phyloP scores from a whole-genome alignment of 2,797 vertebrate species.

The Nyctalus aviator region DNA sequence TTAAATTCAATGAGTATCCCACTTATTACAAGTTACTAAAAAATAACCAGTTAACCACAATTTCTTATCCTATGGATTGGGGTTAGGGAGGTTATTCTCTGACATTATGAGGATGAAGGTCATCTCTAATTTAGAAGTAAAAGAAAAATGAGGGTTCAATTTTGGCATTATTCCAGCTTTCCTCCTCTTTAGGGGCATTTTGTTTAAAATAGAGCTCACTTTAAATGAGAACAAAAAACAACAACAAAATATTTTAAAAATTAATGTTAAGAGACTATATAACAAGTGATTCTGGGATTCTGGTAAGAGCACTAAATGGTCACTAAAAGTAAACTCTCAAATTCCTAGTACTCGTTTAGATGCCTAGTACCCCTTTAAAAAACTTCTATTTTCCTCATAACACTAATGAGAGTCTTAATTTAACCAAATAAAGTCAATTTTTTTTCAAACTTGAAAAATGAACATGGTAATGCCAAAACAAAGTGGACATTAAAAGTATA shows the following conservation, averaged over 20 bases:
- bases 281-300: constrained; percentile 13
- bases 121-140: constrained; percentile 6
- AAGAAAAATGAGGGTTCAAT: not conserved
- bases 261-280: not conserved
- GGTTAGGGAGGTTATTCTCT: constrained; percentile 13
- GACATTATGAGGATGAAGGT: not conserved
- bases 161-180: not conserved
- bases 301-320: not conserved
- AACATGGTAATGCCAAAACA: not conserved
- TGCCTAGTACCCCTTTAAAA: not conserved
- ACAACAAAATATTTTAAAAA: not conserved
- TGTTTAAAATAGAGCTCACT: constrained; percentile 16
- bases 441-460: constrained; percentile 57
- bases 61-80: not conserved
- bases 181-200: not conserved
- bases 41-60: not conserved
- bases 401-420: not conserved
- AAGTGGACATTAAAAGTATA: not conserved
- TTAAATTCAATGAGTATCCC: not conserved
- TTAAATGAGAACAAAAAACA: not conserved
- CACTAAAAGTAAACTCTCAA: constrained; percentile 5
- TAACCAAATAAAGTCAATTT: not conserved
- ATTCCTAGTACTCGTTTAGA: not conserved
- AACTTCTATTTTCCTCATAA: not conserved
- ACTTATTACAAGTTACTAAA: constrained; percentile 3